Percentiles rank a stretch among this genome's conserved stretches.
phyloP scores from a whole-genome alignment of 2,888 invertebrate genomes.

The Dryococelus australis region DNA sequence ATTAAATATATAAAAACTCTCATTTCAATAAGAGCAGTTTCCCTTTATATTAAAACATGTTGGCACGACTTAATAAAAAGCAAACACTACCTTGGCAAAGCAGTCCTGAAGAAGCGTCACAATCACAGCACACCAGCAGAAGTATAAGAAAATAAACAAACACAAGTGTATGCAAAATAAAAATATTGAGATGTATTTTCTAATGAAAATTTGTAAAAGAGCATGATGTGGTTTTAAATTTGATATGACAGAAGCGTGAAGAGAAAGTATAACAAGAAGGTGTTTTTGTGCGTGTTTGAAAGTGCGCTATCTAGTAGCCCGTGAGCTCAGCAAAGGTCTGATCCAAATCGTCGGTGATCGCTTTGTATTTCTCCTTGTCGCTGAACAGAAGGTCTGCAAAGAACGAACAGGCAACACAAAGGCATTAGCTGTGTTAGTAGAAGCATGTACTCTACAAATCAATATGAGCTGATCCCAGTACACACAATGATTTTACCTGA shows the following conservation, averaged over 20 bases:
- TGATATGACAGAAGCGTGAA: background rate
- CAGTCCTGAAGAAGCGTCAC: conserved; percentile 41
- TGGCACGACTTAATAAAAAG: conserved; percentile 33
- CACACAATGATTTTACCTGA: background rate
- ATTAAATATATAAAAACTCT: background rate
- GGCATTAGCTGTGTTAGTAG: conserved; percentile 29
- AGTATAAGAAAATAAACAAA: conserved; percentile 8
- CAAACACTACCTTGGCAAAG: conserved; percentile 45
- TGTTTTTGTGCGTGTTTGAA: conserved; percentile 32
- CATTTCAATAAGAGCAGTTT: background rate
- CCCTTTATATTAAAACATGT: background rate
- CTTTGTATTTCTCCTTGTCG: conserved; percentile 92
- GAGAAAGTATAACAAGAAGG: conserved; percentile 27
- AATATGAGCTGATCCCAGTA: background rate
- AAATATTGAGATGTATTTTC: background rate
- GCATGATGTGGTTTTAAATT: background rate
- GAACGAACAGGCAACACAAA: conserved; percentile 17
- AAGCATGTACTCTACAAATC: background rate
- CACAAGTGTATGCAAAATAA: background rate
- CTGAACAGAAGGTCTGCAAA: conserved; percentile 83
- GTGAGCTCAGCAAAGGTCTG: conserved; percentile 96
- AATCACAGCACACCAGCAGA: conserved; percentile 28
- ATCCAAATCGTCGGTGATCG: conserved; percentile 97
- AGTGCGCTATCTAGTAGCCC: conserved; percentile 78
- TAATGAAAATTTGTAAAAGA: background rate